Evolutionary conservation across 2,797 vertebrate species (phyloP).

Genomic region (Alca torda): DNA sequence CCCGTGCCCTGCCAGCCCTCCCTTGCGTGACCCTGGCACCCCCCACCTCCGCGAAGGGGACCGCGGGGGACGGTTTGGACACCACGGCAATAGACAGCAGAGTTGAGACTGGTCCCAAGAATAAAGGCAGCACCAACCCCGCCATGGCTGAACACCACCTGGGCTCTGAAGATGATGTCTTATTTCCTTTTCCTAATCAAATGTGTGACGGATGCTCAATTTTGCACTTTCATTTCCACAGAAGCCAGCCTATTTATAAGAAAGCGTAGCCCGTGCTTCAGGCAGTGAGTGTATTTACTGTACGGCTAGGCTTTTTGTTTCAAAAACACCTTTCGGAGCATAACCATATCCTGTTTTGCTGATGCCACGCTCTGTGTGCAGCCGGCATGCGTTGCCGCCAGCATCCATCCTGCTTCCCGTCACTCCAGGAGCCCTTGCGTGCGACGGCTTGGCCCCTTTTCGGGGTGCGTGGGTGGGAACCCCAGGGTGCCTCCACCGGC

Average conservation of each 20-base stretch:
- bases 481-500: neutral
- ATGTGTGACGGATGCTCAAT: fast-evolving
- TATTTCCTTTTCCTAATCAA: neutral
- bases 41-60: neutral
- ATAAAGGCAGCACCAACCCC: fast-evolving
- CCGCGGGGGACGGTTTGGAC: fast-evolving
- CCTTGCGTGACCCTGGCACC: neutral
- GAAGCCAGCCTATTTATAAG: neutral
- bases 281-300: neutral
- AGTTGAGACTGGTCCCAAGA: neutral
- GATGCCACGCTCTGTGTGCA: fast-evolving
- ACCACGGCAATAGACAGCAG: fast-evolving
- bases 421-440: fast-evolving
- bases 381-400: fast-evolving
- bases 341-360: slow-evolving; percentile 11
- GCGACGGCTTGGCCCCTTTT: neutral
- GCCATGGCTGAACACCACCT: fast-evolving
- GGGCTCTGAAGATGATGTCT: neutral
- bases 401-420: neutral
- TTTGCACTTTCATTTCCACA: neutral
- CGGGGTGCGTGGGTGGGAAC: neutral
- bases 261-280: neutral
- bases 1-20: neutral
- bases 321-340: neutral
- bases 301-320: neutral